Conservation (phyloP, 2,888 invertebrate genomes). For the Petrolisthes cinctipes region DNA sequence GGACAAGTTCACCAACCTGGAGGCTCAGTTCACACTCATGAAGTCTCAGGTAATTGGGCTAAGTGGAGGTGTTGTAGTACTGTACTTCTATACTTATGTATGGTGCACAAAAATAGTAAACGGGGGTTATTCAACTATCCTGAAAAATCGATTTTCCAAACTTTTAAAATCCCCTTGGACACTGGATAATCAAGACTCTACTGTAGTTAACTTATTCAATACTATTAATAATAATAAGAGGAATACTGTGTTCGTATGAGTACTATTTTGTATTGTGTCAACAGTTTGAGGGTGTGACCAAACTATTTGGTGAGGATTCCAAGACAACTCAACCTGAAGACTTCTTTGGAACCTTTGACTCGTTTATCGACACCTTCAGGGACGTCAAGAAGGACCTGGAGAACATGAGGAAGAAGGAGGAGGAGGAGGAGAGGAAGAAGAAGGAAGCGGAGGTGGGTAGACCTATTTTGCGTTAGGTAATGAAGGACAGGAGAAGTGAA, state of each 20-base stretch:
- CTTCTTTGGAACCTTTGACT: slow-evolving; percentile 92
- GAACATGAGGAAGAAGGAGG: slow-evolving; percentile 83
- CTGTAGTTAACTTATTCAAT: slow-evolving; percentile 12
- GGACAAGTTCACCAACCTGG: slow-evolving; percentile 90
- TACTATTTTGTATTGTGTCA: slow-evolving; percentile 61
- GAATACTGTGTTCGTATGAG: no score
- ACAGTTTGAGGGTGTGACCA: slow-evolving; percentile 87
- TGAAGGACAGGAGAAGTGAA: background rate
- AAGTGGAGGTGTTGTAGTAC: background rate
- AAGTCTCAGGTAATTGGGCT: slow-evolving; percentile 77
- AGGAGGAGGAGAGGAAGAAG: slow-evolving; percentile 85
- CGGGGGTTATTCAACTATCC: no score
- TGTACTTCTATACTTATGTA: background rate
- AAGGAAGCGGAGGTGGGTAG: slow-evolving; percentile 60
- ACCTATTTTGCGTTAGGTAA: background rate
- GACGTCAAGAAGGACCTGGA: slow-evolving; percentile 92
- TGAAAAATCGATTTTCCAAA: no score
- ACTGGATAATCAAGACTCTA: no score
- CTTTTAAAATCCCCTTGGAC: no score
- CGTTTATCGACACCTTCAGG: slow-evolving; percentile 83
- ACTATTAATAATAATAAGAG: background rate
- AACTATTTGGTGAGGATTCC: slow-evolving; percentile 88
- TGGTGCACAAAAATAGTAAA: background rate
- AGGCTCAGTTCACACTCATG: slow-evolving; percentile 94
- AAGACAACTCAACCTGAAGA: slow-evolving; percentile 86